Evolutionary conservation across 2,797 vertebrate species (phyloP), one percentile per base, ranked within the genome.

Genomic region (Pipistrellus pygmaeus): DNA sequence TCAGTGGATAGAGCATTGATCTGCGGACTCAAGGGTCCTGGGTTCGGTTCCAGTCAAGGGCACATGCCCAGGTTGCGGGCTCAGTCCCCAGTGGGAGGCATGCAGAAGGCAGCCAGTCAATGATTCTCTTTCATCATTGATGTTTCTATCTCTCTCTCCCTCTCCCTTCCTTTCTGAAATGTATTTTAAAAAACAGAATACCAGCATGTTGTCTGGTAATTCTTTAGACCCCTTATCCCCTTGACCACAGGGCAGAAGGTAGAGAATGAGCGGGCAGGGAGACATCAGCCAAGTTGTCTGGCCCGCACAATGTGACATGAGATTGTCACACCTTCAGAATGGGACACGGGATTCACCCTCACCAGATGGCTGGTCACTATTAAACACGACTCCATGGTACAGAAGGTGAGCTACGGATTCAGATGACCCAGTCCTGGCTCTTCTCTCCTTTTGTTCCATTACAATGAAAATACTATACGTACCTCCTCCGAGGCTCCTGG

Each of bases 381-480:
- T 21, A 90, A 48, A 62, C 38, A 38, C 14, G 73, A 35, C 2
- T 60, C 53, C 8, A 13, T 48, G 62, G 1, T 15, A 23, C 0
- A 84, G 38, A 76, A 57, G 20, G 35, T 91, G 44, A 90, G 68
- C 32, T 60, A 85, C 35, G 30, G 48, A 38, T 69, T 83, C 44
- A 83, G 53, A 71, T 15, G 55, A 35, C 72, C 35, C 48, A 20
- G 2, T 78, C 44, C 48, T 32, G 11, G 30, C 18, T 66, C 25
- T 71, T 68, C 30, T 21, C 51, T 32, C 41, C 46, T 41, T 23
- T 20, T 27, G 15, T 51, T 91, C n/a, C 53, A 21, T 82, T 21
- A 44, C 48, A 84, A 92, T 75, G 30, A 94, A 91, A 94, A 72
- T 62, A 68, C 88, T 76, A 73, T 89, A 71, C 72, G 62, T 38